Conservation (phyloP, 2,113 vertebrate species). For the Muntiacus muntjak region DNA sequence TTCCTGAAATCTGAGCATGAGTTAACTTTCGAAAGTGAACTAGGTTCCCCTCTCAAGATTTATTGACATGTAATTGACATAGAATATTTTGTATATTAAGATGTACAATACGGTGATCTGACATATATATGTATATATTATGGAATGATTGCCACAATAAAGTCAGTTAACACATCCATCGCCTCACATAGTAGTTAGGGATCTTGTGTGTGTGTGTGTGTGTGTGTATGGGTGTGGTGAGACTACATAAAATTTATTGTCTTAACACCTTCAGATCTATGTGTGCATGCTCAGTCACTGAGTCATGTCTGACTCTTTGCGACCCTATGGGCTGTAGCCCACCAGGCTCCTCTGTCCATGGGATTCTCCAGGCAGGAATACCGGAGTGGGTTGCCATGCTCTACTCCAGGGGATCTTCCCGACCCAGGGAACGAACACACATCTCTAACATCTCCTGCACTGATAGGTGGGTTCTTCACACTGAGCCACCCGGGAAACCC, state of each 20-base stretch:
- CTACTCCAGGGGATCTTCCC: neutral
- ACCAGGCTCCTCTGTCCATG: neutral
- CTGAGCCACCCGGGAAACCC: neutral
- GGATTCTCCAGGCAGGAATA: neutral
- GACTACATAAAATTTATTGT: neutral
- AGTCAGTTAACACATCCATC: neutral
- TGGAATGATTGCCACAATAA: neutral
- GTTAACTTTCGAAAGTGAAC: neutral
- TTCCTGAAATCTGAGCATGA: neutral
- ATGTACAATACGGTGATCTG: neutral
- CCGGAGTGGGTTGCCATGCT: neutral
- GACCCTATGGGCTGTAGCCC: neutral
- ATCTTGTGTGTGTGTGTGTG: neutral
- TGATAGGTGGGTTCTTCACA: neutral
- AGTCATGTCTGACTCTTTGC: rapidly evolving
- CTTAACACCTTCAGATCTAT: neutral
- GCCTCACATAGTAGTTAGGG: neutral
- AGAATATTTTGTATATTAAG: neutral
- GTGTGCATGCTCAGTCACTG: neutral
- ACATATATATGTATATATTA: neutral
- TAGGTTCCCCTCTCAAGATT: neutral
- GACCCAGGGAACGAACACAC: neutral
- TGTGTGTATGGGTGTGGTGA: neutral
- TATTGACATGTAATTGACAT: neutral
- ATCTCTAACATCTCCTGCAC: neutral